Evolutionary conservation across 2,113 vertebrate genomes (phyloP), one percentile per base, ranked within the genome.

Genomic region (Xenopus laevis): DNA sequence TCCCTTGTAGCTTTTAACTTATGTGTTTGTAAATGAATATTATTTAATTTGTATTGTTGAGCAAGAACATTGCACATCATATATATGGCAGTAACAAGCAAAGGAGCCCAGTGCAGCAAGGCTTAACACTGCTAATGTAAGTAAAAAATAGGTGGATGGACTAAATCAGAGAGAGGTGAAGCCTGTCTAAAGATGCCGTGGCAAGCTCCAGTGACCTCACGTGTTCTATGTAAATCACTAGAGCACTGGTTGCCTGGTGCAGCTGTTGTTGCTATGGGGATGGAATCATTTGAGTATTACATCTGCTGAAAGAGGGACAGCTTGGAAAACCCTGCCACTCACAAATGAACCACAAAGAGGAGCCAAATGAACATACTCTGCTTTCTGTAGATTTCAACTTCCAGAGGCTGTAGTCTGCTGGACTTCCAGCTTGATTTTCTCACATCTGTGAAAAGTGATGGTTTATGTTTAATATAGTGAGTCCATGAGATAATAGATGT

Each of bases 291-390:
- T 33, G 79, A 82, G 81, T 80, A 71, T 81, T 82, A 83, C 81
- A 86, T 89, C 83, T 87, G 83, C 80, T 77, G 16, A 78, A 80
- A 78, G 77, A 79, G 80, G 81, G 79, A 84, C 81, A 82, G 82
- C 71, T 78, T 78, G 40, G 83, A 80, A 86, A 82, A 61, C 60
- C 68, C 65, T 59, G 23, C 23, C 23, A 27, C 69, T 82, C 0
- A 0, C 33, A 79, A 77, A 67, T 64, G 78, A 78, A 58, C 81
- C 77, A 82, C 79, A 55, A 67, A 60, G 27, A 62, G 84, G 76
- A 68, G 80, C 81, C 81, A 79, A 72, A 81, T 76, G 59, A 78
- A 80, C 79, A 72, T 58, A 79, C 59, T 88, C 78, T 17, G 85
- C 79, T 81, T 59, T 46, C 80, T 70, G 57, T 62, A 61, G 82